Evolutionary conservation across 2,113 vertebrate species (phyloP), one percentile per base, ranked within the genome.

Genomic region (Microcebus lehilahytsara): DNA sequence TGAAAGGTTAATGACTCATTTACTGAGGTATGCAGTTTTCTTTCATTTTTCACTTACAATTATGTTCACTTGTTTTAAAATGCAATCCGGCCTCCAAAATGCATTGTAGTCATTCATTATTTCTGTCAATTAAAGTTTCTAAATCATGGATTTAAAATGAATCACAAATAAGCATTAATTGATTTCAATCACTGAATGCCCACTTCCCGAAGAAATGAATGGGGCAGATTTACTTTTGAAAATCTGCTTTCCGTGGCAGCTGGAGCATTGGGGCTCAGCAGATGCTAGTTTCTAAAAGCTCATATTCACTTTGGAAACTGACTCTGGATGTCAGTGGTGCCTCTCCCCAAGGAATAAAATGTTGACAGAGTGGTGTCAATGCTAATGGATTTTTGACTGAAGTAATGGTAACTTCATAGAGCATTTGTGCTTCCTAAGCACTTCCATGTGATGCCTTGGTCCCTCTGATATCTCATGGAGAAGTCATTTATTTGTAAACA

Each of bases 1-100:
- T 98, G 98, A 98, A 96, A 98, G 98, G 98, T 98, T 98, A 99
- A 98, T 49, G 75, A 96, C 95, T 98, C 98, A 98, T 98, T 98
- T 98, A 98, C 94, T 88, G 96, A 98, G 97, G 80, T 19, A 85
- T 96, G 90, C 92, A 87, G 74, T 97, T 98, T 98, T 96, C 96
- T 98, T 98, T 98, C 96, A 97, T 98, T 98, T 98, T 98, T 98
- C 96, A 98, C 96, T 98, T 97, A 96, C 72, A 98, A 95, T 99
- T 98, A 98, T 98, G 92, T 97, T 96, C 71, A 78, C 91, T 98
- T 92, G 66, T 98, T 98, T 96, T 97, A 97, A 98, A 99, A 97
- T 62, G 72, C 71, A 96, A 95, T 92, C 49, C 58, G 86, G 71
- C 56, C 96, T 98, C 96, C 86, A 98, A 96, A 97, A 96, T 0